Base-by-base conservation (phyloP, 2,797 vertebrate genomes). In the Betta splendens region DNA sequence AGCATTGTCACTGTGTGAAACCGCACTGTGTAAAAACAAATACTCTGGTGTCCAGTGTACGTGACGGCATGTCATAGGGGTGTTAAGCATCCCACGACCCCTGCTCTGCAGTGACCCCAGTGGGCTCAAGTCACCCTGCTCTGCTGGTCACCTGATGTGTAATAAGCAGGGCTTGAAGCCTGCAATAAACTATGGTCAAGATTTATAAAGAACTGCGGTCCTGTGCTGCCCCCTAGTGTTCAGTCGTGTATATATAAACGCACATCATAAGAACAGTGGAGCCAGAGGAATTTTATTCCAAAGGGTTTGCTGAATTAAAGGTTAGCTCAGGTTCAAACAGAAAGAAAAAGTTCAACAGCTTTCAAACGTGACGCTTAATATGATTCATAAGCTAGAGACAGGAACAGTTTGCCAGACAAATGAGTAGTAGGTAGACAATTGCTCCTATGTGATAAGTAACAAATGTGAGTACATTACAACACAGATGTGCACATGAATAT, bases 181-280 rank as follows among this genome's bases (percentile, higher is more conserved):
- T n/a, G n/a, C n/a, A n/a, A n/a, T n/a, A 61, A 48, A 7, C 7
- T 3, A 28, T 25, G 13, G 9, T 38, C 0, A 20, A 5, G 4
- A 54, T 15, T 5, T 2, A 20, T 5, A 22, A n/a, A 25, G 10
- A 28, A 3, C 9, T 25, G 21, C 47, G 23, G 59, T 70, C 56
- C 31, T 84, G 18, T 82, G 74, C 67, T 69, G 67, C 79, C 82
- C 74, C 54, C 85, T 85, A 56, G 84, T 72, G 88, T 45, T 61
- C 2, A 42, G 0, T n/a, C n/a, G n/a, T n/a, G n/a, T n/a, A n/a
- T n/a, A n/a, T n/a, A n/a, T n/a, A n/a, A n/a, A n/a, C 18, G 17
- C 13, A 57, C 9, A 22, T n/a, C n/a, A n/a, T n/a, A n/a, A n/a
- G 35, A n/a, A 33, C 33, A 7, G 4, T 12, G 10, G 9, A 37